Evolutionary conservation across 2,113 vertebrate genomes (phyloP), one percentile per base, ranked within the genome.

Genomic region (Zeus faber): DNA sequence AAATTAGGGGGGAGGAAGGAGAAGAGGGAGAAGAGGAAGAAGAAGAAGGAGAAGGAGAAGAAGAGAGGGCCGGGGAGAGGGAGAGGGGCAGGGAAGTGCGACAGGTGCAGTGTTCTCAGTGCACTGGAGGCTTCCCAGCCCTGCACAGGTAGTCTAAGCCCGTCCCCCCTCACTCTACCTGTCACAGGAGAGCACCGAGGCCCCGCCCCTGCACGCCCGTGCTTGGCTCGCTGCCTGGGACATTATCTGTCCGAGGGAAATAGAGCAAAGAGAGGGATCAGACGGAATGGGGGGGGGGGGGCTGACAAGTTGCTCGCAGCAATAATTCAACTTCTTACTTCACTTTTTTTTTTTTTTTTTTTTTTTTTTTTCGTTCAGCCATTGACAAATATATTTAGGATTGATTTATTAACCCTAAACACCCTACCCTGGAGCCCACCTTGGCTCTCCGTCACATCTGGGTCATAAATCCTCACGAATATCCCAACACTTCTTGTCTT

Each of bases 111-210:
- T 86, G 65, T 63, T 85, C 77, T 68, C 80, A 83, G 84, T 83
- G 86, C 70, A 87, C 74, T 80, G 72, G 53, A 85, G 82, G 83
- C 81, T 20, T 37, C 33, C n/a, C 82, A 87, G 89, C 88, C 87
- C 79, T 79, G 41, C 67, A 56, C 87, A 85, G 81, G 88, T 86
- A 63, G 90, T 77, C 85, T 88, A 77, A 37, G 33, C 91, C 94
- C 90, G 81, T 76, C 77, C 88, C 81, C 50, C 81, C 69, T 74
- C 72, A 76, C 66, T 75, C 80, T 87, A 92, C 82, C 85, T 90
- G 86, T 79, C 79, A 84, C 84, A 82, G 82, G 82, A 90, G 86
- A 89, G 80, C 81, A 68, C 52, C 72, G 69, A 59, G 25, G 62
- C 71, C 81, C 71, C 85, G 33, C 87, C 89, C 69, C 75, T 61